Conservation (phyloP, 30 jellyfish, hydroid and myxozoan genomes). For the Turritopsis dohrnii region DNA sequence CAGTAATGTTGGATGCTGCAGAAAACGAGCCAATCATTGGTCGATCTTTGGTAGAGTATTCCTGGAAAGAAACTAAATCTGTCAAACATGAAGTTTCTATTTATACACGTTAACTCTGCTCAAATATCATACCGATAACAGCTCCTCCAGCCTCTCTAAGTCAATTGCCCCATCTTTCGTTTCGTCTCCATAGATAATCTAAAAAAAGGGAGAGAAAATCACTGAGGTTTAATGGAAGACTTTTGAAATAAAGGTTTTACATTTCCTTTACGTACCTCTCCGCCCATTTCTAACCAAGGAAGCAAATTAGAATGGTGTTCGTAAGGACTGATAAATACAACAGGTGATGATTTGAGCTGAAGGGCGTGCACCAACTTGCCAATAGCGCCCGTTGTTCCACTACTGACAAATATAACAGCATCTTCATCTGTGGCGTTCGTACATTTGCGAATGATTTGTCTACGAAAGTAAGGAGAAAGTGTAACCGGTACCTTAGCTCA, state of each 20-base stretch:
- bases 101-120: neutral
- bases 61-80: conserved; percentile 2
- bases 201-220: neutral
- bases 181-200: conserved; percentile 66
- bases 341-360: conserved; percentile 58
- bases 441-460: conserved; percentile 67
- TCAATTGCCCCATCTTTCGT: conserved; percentile 48
- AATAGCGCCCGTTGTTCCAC: conserved; percentile 86
- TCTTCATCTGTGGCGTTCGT: conserved; percentile 77
- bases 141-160: conserved; percentile 42
- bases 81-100: neutral
- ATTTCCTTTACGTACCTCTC: conserved; percentile 44
- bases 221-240: no score
- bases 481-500: no score
- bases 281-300: conserved; percentile 83
- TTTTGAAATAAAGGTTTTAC: no score
- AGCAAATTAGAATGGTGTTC: conserved; percentile 84
- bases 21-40: conserved; percentile 73
- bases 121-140: conserved; percentile 30
- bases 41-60: conserved; percentile 32
- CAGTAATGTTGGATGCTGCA: conserved; percentile 92
- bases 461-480: neutral
- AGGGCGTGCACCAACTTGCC: conserved; percentile 66
- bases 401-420: conserved; percentile 78
- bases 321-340: conserved; percentile 80